phyloP scores from a whole-genome alignment of 2,113 vertebrate species.

The Cromileptes altivelis region DNA sequence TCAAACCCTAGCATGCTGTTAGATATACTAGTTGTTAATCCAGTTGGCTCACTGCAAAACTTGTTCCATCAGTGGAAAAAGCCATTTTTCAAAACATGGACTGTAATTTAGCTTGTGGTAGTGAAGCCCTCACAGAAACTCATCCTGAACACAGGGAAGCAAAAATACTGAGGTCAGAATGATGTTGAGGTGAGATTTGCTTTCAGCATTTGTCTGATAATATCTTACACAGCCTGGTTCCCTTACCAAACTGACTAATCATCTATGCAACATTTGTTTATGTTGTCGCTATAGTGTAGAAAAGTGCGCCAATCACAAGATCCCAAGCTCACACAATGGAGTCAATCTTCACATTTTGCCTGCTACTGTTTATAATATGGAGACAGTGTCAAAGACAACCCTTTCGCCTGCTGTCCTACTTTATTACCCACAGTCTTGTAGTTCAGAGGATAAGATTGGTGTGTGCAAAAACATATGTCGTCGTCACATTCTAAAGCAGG shows the following conservation, averaged over 20 bases:
- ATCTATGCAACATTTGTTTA: no score
- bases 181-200: neutral
- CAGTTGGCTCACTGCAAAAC: constrained; percentile 31
- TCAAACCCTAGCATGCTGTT: constrained; percentile 7
- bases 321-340: no score
- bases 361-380: no score
- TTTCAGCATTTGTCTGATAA: constrained; percentile 9
- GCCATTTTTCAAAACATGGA: neutral
- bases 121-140: constrained; percentile 11
- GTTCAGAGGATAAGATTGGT: no score
- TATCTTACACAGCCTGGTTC: neutral
- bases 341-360: no score
- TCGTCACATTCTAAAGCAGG: no score
- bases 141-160: neutral
- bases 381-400: no score
- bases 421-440: no score
- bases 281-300: no score
- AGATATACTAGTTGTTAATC: neutral
- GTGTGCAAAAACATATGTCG: no score
- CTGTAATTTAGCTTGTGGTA: neutral
- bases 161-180: neutral
- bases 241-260: neutral
- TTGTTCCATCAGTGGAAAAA: constrained; percentile 25
- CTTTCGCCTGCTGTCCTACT: no score
- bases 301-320: no score